A percentile compares a stretch with the other conserved stretches of the same genome.
Conservation (phyloP, 2,888 invertebrate species). For the Tipula confusa region DNA sequence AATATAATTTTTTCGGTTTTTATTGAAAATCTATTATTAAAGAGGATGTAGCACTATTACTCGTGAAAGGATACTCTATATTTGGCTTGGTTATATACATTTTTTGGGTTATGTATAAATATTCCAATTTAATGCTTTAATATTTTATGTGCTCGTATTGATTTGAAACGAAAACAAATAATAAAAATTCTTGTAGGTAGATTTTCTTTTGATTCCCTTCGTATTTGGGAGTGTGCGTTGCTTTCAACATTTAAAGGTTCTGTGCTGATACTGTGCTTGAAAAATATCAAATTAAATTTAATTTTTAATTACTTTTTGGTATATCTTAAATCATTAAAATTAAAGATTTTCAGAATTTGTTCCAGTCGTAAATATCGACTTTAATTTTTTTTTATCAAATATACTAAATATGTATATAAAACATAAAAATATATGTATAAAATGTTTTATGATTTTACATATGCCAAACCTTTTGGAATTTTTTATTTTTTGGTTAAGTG, state of each 20-base stretch:
- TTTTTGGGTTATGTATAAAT: background rate
- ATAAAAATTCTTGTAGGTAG: background rate
- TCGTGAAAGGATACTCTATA: background rate
- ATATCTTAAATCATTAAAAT: background rate
- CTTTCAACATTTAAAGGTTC: background rate
- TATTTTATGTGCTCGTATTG: background rate
- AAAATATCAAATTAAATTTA: background rate
- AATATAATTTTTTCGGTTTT: background rate
- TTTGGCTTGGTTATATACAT: background rate
- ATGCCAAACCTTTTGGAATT: background rate
- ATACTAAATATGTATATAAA: background rate
- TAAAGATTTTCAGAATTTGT: background rate
- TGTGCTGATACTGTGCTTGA: slow-evolving; percentile 1
- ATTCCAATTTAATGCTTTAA: background rate
- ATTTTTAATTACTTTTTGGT: background rate
- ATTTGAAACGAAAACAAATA: background rate
- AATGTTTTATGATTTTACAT: background rate
- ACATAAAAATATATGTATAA: background rate
- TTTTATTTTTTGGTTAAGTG: no score
- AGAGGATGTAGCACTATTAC: background rate
- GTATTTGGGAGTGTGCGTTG: background rate
- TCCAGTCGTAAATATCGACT: background rate
- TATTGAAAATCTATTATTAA: slow-evolving; percentile 20
- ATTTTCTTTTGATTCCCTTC: background rate
- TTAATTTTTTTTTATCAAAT: no score